Evolutionary conservation across 2,797 vertebrate species (phyloP).

Genomic region (Muscicapa comitata): DNA sequence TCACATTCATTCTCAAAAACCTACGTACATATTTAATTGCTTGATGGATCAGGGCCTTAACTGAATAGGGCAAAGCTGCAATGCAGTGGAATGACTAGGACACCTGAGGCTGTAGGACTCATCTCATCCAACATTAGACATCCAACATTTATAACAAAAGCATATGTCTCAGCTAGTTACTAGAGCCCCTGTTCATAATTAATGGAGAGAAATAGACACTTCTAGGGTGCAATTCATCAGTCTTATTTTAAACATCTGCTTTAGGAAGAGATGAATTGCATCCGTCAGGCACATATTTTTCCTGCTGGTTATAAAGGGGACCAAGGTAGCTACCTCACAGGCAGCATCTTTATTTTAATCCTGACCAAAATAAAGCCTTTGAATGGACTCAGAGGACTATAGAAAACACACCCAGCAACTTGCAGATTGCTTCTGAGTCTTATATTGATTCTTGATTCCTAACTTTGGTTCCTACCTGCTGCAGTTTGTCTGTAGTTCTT

Average conservation of each 20-base stretch:
- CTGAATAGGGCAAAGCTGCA: background rate
- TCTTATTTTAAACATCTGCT: slow-evolving; percentile 58
- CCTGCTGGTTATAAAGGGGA: background rate
- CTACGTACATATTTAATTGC: slow-evolving; percentile 47
- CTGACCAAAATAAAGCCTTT: background rate
- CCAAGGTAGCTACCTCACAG: background rate
- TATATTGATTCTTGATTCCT: background rate
- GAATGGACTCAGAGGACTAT: background rate
- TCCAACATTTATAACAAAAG: slow-evolving; percentile 48
- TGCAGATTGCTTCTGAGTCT: background rate
- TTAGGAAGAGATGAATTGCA: slow-evolving; percentile 49
- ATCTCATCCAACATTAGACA: slow-evolving; percentile 23
- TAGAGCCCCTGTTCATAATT: slow-evolving; percentile 35
- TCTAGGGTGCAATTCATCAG: slow-evolving; percentile 51
- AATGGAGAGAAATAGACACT: slow-evolving; percentile 47
- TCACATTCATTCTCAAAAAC: slow-evolving; percentile 41
- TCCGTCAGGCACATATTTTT: background rate
- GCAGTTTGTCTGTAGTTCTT: background rate
- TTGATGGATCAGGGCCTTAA: slow-evolving; percentile 41
- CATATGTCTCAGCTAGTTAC: slow-evolving; percentile 41
- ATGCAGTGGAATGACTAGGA: background rate
- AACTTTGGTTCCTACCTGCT: background rate
- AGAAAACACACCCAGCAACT: background rate
- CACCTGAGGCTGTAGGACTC: slow-evolving; percentile 56
- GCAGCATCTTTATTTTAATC: background rate